Conservation (phyloP, 2,888 invertebrate species). For the Sinhomidia bicolor region DNA sequence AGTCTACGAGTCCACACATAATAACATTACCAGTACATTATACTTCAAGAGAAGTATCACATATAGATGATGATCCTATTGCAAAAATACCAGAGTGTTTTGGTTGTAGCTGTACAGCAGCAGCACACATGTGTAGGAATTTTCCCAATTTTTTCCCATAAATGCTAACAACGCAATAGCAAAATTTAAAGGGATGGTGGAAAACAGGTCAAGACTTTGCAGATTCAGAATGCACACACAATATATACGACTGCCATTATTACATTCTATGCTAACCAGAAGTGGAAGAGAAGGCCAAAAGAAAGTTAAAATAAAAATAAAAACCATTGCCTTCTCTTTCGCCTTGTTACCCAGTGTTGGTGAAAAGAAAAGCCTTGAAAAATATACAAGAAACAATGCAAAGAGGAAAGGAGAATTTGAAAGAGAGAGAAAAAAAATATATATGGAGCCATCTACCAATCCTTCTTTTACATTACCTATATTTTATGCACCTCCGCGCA, state of each 20-base stretch:
- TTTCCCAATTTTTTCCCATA: not conserved
- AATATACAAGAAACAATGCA: not conserved
- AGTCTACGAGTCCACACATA: conserved; percentile 1
- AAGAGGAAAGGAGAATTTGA: not conserved
- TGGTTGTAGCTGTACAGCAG: too few species aligned
- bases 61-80: not conserved
- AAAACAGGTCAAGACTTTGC: conserved; percentile 78
- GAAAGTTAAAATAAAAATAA: too few species aligned
- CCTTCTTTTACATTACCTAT: not conserved
- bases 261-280: not conserved
- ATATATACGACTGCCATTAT: not conserved
- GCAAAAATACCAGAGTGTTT: too few species aligned
- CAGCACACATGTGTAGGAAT: conserved; percentile 38
- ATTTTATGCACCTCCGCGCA: not conserved
- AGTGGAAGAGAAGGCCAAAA: not conserved
- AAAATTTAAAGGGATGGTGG: not conserved
- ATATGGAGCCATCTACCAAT: conserved; percentile 46
- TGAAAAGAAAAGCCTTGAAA: conserved; percentile 40
- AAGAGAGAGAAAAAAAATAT: too few species aligned
- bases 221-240: conserved; percentile 71
- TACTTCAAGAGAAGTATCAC: not conserved
- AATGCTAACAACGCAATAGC: conserved; percentile 15
- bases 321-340: conserved; percentile 36
- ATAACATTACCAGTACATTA: conserved; percentile 24
- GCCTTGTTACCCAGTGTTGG: conserved; percentile 58